Base-by-base conservation (phyloP, 2,797 vertebrate genomes). In the Lacerta viridis region DNA sequence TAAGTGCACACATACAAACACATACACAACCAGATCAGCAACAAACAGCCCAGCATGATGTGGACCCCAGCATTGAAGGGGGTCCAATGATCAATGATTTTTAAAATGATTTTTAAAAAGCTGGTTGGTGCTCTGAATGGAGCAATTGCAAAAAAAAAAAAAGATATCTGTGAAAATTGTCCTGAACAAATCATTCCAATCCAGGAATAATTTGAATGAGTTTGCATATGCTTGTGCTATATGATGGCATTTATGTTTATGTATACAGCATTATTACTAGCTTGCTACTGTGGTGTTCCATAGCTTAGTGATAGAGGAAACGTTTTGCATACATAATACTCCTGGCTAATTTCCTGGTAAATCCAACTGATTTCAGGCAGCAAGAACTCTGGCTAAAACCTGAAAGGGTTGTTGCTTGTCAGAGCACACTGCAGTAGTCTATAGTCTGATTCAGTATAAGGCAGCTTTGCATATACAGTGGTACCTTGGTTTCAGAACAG, bases 331-430 rank as follows among this genome's bases (percentile, higher is more conserved):
- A 74, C 1, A 55, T 20, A 84, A 27, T 15, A 55, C 7, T 8
- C 20, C n/a, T 36, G 20, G 3, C 59, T 55, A 69, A 55, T 50
- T 55, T 9, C 46, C 43, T n/a, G 46, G 15, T 55, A 79, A 50
- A n/a, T 55, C 23, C 46, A 55, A 79, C 11, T 79, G 43, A n/a
- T 50, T 5, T 74, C 33, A 33, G 71, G 29, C 77, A 79, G 27
- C 46, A 79, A 27, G n/a, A 55, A 29, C 29, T 55, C 2, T 29
- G 13, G 27, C 7, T n/a, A 9, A 50, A 25, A 78, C 87, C 87
- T 84, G 90, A 90, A 91, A 92, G 27, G 29, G 29, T 13, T 55
- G 76, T 13, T 15, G 29, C 77, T 29, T 29, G 43, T 55, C 43
- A 33, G 46, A 50, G 43, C 46, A 55, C 20, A 79, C 46, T 15